phyloP scores from a whole-genome alignment of 1,140 invertebrate species.

The Calephelis virginiensis region DNA sequence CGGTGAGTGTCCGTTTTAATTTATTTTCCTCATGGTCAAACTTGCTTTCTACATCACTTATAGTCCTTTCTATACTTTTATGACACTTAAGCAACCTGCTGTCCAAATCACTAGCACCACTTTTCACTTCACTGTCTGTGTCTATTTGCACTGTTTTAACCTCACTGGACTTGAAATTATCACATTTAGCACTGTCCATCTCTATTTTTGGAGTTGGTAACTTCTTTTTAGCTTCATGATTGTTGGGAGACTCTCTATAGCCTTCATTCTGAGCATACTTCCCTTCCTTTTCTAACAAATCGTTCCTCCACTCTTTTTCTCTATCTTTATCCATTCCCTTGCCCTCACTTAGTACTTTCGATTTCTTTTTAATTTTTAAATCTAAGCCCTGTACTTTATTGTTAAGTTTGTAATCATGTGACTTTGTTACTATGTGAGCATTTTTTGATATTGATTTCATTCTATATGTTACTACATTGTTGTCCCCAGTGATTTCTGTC shows the following conservation, averaged over 20 bases:
- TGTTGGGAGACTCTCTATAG: constrained; percentile 70
- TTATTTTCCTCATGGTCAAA: constrained; percentile 59
- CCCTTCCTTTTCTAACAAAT: constrained; percentile 66
- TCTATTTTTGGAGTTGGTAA: constrained; percentile 54
- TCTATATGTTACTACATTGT: constrained; percentile 64
- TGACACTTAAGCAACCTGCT: constrained; percentile 62
- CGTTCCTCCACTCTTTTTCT: constrained; percentile 67
- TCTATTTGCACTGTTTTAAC: constrained; percentile 58
- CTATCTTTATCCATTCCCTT: constrained; percentile 56
- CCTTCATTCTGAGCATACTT: constrained; percentile 75
- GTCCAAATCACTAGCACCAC: constrained; percentile 62
- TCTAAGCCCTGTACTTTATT: constrained; percentile 60
- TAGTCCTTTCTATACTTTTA: constrained; percentile 60
- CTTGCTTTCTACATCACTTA: constrained; percentile 51
- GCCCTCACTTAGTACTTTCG: constrained; percentile 51
- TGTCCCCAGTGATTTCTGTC: constrained; percentile 55
- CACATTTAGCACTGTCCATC: constrained; percentile 61
- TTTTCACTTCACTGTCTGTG: constrained; percentile 53
- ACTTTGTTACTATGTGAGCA: constrained; percentile 73
- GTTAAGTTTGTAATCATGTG: constrained; percentile 66
- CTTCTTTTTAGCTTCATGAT: constrained; percentile 68
- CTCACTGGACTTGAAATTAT: constrained; percentile 67
- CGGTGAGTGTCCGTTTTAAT: constrained; percentile 61
- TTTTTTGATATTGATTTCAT: constrained; percentile 75
- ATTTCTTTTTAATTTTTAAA: constrained; percentile 68